A percentile compares a stretch with the other conserved stretches of the same genome.
These are phyloP conservation scores for Ceratina calcarata DNA, from an alignment of 1,140 invertebrate species.

Conservation along the genomic window DNA sequence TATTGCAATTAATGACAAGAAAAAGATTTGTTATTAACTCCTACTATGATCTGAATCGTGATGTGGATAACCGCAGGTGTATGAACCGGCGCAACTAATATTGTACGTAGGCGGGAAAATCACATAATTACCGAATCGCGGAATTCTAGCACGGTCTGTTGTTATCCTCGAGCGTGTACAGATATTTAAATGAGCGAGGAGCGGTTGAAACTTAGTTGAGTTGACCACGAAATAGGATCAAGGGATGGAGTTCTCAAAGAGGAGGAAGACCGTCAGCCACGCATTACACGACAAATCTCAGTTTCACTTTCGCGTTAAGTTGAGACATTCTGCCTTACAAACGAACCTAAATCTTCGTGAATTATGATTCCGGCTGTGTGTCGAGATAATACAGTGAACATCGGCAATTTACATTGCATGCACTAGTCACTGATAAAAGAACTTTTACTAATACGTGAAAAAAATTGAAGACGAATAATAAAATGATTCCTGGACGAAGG, in stretches of 20 bases:
- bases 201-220: slow-evolving; percentile 44
- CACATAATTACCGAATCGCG: slow-evolving; percentile 51
- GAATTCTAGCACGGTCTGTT: slow-evolving; percentile 37
- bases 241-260: slow-evolving; percentile 54
- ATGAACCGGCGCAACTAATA: background rate
- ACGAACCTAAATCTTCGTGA: slow-evolving; percentile 16
- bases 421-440: background rate
- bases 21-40: background rate
- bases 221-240: slow-evolving; percentile 58
- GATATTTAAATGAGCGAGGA: slow-evolving; percentile 58
- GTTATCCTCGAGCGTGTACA: background rate
- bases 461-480: too few relatives aligned
- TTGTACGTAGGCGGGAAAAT: slow-evolving; percentile 1
- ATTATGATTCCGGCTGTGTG: slow-evolving; percentile 14
- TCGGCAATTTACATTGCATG: background rate
- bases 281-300: slow-evolving; percentile 38
- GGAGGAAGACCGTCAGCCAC: background rate
- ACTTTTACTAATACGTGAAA: too few relatives aligned
- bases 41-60: background rate
- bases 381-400: background rate
- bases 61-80: background rate
- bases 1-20: background rate
- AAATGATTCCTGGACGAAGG: too few relatives aligned
- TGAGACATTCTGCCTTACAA: slow-evolving; percentile 28
- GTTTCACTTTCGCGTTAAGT: background rate